Evolutionary conservation across 2,113 vertebrate species (phyloP).

Genomic region (Alethe diademata): DNA sequence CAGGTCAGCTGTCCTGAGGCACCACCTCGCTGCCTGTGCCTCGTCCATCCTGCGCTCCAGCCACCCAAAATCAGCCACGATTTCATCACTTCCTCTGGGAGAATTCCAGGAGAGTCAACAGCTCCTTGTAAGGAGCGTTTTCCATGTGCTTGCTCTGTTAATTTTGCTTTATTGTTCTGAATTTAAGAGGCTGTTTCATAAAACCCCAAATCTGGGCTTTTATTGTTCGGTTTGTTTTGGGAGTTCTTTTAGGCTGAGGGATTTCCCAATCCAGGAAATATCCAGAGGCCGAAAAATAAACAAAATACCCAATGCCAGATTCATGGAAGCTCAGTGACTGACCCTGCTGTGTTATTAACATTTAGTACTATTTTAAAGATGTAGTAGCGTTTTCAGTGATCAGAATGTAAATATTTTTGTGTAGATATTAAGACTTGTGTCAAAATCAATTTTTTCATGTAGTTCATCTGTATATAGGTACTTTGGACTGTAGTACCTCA

Average conservation of each 20-base stretch:
- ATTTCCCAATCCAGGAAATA: slow-evolving; percentile 16
- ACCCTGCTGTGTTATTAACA: background rate
- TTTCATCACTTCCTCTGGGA: slow-evolving; percentile 22
- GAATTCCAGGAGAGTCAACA: background rate
- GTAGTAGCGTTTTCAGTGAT: background rate
- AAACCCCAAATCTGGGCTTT: background rate
- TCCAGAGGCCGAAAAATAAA: background rate
- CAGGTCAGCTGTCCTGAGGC: background rate
- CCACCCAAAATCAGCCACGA: background rate
- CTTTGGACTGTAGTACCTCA: background rate
- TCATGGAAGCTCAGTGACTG: background rate
- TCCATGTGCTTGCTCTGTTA: background rate
- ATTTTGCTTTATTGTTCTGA: background rate
- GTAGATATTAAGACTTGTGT: background rate
- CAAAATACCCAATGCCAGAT: background rate
- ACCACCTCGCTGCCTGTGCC: background rate
- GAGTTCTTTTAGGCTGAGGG: background rate
- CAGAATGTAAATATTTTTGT: background rate
- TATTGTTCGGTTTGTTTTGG: background rate
- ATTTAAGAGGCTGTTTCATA: background rate
- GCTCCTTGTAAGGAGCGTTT: slow-evolving; percentile 21
- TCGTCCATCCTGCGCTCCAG: background rate
- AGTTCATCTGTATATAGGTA: background rate
- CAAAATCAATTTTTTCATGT: background rate
- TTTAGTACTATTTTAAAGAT: background rate